These are phyloP conservation scores for Callionymus lyra DNA, from an alignment of 2,113 vertebrate species.

Conservation along the genomic window DNA sequence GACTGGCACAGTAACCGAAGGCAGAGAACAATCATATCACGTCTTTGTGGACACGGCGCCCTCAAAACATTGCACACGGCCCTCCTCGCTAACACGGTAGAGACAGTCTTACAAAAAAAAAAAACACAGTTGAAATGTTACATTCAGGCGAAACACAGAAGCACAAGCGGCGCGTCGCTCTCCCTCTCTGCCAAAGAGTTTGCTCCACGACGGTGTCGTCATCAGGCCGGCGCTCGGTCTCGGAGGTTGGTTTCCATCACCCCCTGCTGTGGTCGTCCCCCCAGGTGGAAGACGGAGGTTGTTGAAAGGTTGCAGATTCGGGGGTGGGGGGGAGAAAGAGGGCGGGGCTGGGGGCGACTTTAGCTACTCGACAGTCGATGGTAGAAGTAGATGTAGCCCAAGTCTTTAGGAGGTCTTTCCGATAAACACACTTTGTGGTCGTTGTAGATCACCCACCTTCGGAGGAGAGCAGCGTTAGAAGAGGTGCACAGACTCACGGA, in stretches of 20 bases:
- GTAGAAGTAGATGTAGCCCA: constrained; percentile 99
- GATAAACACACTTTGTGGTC: constrained; percentile 97
- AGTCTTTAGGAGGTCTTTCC: constrained; percentile 92
- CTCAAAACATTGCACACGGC: constrained; percentile 56
- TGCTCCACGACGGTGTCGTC: constrained; percentile 33
- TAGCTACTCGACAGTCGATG: constrained; percentile 86
- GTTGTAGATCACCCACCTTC: constrained; percentile 97
- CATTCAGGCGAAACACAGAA: constrained; percentile 20
- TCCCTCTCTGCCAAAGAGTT: constrained; percentile 37
- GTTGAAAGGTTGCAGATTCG: constrained; percentile 43
- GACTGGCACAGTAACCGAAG: constrained; percentile 46
- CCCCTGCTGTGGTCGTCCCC: constrained; percentile 46
- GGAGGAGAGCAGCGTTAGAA: constrained; percentile 7
- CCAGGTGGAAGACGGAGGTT: constrained; percentile 58
- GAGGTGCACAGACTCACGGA: too few relatives aligned
- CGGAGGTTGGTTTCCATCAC: constrained; percentile 50
- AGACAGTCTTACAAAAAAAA: constrained; percentile 29
- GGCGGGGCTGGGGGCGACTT: constrained; percentile 23
- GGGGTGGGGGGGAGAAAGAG: constrained; percentile 27
- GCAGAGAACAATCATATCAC: constrained; percentile 40
- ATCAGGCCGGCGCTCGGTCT: constrained; percentile 46
- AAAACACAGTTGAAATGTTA: constrained; percentile 48
- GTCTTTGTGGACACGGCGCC: constrained; percentile 25
- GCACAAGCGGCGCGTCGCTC: constrained; percentile 42
- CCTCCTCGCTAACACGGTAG: constrained; percentile 32